Percentiles rank a stretch among this genome's conserved stretches.
Evolutionary conservation across 2,888 invertebrate genomes (phyloP).

Genomic region (Agrochola lychnidis): DNA sequence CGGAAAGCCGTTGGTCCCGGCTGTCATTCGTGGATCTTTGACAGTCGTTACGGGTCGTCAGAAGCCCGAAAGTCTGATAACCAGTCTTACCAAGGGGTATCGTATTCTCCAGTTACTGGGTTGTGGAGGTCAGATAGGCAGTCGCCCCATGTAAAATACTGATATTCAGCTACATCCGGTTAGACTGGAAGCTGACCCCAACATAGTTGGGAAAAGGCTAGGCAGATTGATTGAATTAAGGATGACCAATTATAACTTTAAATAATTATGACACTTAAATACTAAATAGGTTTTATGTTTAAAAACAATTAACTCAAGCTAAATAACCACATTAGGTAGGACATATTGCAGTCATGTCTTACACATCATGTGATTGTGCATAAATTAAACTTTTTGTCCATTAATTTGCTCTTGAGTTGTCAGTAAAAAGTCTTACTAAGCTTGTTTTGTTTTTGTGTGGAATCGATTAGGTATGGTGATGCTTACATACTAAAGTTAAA

Average conservation of each 20-base stretch:
- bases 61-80: too few species aligned
- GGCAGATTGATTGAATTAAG: too few species aligned
- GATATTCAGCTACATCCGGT: too few species aligned
- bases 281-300: constrained; percentile 2
- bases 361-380: constrained; percentile 1
- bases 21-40: too few species aligned
- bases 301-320: neutral
- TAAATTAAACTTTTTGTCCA: constrained; percentile 29
- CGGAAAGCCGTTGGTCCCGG: too few species aligned
- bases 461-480: neutral
- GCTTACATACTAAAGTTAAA: neutral
- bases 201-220: too few species aligned
- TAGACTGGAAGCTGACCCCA: too few species aligned
- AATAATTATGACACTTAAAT: constrained; percentile 3
- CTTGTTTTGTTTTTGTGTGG: constrained; percentile 28
- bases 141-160: too few species aligned
- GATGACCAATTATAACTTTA: neutral
- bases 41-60: too few species aligned
- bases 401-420: constrained; percentile 5
- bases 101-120: too few species aligned
- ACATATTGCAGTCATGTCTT: constrained; percentile 7
- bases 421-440: constrained; percentile 16
- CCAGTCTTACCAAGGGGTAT: too few species aligned
- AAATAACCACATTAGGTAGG: neutral
- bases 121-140: too few species aligned